A percentile compares a stretch with the other conserved stretches of the same genome.
Evolutionary conservation across 2,797 vertebrate genomes (phyloP).

Genomic region (Ptychobarbus kaznakovi): DNA sequence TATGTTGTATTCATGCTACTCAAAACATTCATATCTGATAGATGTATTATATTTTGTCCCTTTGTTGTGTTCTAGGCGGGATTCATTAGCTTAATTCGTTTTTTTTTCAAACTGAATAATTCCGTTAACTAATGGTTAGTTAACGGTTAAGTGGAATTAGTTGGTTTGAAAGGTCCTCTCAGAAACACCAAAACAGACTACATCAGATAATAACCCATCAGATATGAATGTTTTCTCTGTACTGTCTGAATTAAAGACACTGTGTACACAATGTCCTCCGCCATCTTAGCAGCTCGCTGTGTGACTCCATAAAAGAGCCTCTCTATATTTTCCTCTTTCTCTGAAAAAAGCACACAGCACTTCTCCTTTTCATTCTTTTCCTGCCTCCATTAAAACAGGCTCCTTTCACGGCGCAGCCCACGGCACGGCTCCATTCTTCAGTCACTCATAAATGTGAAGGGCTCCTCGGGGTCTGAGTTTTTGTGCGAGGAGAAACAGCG

Average conservation of each 20-base stretch:
- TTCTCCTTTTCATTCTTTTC: conserved; percentile 68
- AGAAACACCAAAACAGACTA: not conserved
- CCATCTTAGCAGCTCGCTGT: conserved; percentile 29
- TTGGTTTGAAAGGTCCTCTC: not conserved
- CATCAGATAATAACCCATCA: not conserved
- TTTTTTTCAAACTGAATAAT: not conserved
- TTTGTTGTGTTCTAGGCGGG: not conserved
- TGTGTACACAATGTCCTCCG: conserved; percentile 23
- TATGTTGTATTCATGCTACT: not conserved
- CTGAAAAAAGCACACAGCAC: conserved; percentile 62
- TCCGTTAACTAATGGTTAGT: not conserved
- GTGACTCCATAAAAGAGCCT: conserved; percentile 52
- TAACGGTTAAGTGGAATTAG: not conserved
- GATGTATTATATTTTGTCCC: not conserved
- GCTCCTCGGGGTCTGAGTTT: conserved; percentile 66
- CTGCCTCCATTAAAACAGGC: conserved; percentile 70
- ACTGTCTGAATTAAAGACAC: conserved; percentile 18
- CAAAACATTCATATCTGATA: not conserved
- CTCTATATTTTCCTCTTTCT: conserved; percentile 46
- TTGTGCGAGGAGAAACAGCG: conserved; percentile 72
- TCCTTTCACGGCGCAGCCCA: conserved; percentile 74
- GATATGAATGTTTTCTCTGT: conserved; percentile 44
- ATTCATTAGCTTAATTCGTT: not conserved
- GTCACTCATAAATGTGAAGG: conserved; percentile 62
- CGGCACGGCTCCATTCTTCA: conserved; percentile 67